A percentile compares a stretch with the other conserved stretches of the same genome.
Evolutionary conservation across 2,113 vertebrate species (phyloP).

Genomic region (Brachionichthys hirsutus): DNA sequence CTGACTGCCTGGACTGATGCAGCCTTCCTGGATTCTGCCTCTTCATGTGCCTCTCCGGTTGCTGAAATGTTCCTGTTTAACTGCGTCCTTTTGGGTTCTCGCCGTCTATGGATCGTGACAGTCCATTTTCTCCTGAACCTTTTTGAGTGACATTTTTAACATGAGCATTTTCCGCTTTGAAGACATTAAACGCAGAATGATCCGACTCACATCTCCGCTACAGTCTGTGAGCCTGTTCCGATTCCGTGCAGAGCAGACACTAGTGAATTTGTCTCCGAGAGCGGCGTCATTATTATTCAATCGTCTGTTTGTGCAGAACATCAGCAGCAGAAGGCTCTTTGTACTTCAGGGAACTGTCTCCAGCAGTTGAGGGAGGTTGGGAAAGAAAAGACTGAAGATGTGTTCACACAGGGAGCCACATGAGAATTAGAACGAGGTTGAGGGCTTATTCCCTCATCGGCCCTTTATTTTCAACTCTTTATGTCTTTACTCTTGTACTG

Average conservation of each 20-base stretch:
- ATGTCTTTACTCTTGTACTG: conserved; percentile 7
- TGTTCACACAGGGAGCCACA: conserved; percentile 49
- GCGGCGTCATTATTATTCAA: conserved; percentile 52
- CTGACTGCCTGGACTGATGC: too few relatives aligned
- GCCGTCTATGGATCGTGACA: too few relatives aligned
- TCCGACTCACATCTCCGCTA: background rate
- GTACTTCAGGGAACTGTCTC: conserved; percentile 55
- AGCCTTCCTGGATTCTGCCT: too few relatives aligned
- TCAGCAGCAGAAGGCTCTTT: conserved; percentile 58
- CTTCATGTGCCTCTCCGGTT: too few relatives aligned
- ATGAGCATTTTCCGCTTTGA: too few relatives aligned
- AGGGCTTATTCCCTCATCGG: conserved; percentile 51
- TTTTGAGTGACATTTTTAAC: too few relatives aligned
- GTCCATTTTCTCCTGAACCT: too few relatives aligned
- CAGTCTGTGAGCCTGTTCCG: background rate
- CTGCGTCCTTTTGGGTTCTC: too few relatives aligned
- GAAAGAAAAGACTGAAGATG: conserved; percentile 47
- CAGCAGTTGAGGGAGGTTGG: conserved; percentile 49
- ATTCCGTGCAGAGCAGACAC: conserved; percentile 10
- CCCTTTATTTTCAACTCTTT: conserved; percentile 31
- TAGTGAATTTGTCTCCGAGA: conserved; percentile 41
- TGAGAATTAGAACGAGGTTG: conserved; percentile 53
- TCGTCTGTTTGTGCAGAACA: conserved; percentile 63
- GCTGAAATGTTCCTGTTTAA: too few relatives aligned
- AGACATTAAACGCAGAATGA: too few relatives aligned